Conservation (phyloP, 2,797 vertebrate species). For the Etheostoma nigrum region DNA sequence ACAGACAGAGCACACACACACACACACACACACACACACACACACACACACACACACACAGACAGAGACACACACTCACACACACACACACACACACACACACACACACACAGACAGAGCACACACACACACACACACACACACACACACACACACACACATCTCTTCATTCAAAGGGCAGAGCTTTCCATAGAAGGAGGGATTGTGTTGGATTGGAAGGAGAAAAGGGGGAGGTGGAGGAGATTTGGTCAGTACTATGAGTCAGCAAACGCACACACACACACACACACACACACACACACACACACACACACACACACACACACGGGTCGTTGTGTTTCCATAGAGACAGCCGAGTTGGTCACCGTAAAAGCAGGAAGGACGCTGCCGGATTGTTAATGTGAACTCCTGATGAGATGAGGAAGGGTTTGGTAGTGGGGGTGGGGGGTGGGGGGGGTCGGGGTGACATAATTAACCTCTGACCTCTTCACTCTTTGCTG, state of each 20-base stretch:
- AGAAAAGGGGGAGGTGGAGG: background rate
- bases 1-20: conserved; percentile 42
- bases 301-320: conserved; percentile 52
- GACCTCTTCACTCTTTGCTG: conserved; percentile 41
- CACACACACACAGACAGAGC: background rate
- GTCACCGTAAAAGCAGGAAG: conserved; percentile 68
- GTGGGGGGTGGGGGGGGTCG: background rate
- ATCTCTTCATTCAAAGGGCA: conserved; percentile 59
- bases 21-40: conserved; percentile 19
- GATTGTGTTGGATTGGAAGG: conserved; percentile 55
- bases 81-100: conserved; percentile 34
- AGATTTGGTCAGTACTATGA: conserved; percentile 64
- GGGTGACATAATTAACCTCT: conserved; percentile 49
- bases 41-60: conserved; percentile 24
- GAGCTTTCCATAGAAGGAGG: conserved; percentile 59
- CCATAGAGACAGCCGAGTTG: conserved; percentile 75
- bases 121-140: too few relatives aligned
- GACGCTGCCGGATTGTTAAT: conserved; percentile 77
- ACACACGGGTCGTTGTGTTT: conserved; percentile 72
- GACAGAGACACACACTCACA: conserved; percentile 24
- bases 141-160: conserved; percentile 17
- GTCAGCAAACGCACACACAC: conserved; percentile 64
- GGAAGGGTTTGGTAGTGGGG: background rate
- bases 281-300: conserved; percentile 57
- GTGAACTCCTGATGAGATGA: conserved; percentile 22